Base-by-base conservation (phyloP, 2,888 invertebrate species). In the Ypsolopha scabrella region DNA sequence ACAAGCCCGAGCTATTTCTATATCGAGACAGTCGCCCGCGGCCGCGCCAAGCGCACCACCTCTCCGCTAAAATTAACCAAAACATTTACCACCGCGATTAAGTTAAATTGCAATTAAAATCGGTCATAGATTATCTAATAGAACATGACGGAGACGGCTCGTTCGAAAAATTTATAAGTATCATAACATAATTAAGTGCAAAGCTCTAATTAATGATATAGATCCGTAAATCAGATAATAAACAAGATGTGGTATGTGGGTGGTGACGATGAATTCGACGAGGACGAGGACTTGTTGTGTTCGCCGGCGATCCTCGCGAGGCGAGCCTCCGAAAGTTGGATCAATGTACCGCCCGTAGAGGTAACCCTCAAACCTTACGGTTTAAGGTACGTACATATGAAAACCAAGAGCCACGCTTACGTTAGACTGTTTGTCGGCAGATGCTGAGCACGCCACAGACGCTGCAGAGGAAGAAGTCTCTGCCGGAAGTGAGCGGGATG, bases 381-480 rank as follows among this genome's bases (percentile, higher is more conserved):
- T n/a, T n/a, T 38, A n/a, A 38, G n/a, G n/a, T n/a, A n/a, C n/a
- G n/a, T n/a, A n/a, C 2, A 38, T n/a, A 10, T 38, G 38, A 8
- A 38, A 38, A 10, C 6, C 9, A 8, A 38, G 6, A 8, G 38
- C 38, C 38, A 11, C 37, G 14, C 10, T 47, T 10, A 39, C 34
- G 41, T 34, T 7, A n/a, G 61, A 24, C 37, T 50, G 10, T 44
- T 52, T 46, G 37, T 39, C 76, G 82, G 55, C 88, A 95, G 94
- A 93, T 92, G 87, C 81, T 94, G 76, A 93, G 93, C 72, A 91
- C 91, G 60, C 91, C 91, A 71, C 91, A 92, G 73, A 90, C 93
- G 64, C 88, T 96, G 65, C 95, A 95, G 83, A 90, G 96, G 64
- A 97, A 98, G 87, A 99, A 99, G 85, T 98, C 98, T 62, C 90